phyloP scores from a whole-genome alignment of 2,113 vertebrate genomes.

The Pachycephala philippinensis region DNA sequence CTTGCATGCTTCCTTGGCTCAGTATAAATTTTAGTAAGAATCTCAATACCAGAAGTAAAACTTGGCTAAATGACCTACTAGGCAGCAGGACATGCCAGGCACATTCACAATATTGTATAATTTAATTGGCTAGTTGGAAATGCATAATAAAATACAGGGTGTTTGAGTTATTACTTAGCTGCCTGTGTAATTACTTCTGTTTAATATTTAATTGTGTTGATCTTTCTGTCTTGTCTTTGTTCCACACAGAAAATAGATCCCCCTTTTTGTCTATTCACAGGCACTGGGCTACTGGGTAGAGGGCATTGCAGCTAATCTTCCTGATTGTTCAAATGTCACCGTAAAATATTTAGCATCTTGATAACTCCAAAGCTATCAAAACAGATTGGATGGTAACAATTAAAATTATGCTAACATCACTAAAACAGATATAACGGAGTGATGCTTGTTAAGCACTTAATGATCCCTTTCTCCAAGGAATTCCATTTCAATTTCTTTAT shows the following conservation, averaged over 20 bases:
- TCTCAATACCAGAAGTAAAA: not conserved
- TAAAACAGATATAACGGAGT: slow-evolving; percentile 63
- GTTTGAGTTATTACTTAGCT: slow-evolving; percentile 47
- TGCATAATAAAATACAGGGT: slow-evolving; percentile 3
- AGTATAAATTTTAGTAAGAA: not conserved
- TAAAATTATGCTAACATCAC: slow-evolving; percentile 60
- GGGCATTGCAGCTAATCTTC: slow-evolving; percentile 18
- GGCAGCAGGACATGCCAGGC: not conserved
- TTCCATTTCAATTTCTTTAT: slow-evolving; percentile 64
- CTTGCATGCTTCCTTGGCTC: not conserved
- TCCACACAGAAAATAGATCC: slow-evolving; percentile 13
- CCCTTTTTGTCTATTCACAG: not conserved
- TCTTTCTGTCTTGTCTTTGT: slow-evolving; percentile 61
- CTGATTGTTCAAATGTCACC: slow-evolving; percentile 54
- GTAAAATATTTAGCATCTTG: slow-evolving; percentile 68
- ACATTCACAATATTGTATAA: not conserved
- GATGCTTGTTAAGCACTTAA: slow-evolving; percentile 74
- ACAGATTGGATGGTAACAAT: slow-evolving; percentile 65
- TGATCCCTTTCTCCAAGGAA: slow-evolving; percentile 69
- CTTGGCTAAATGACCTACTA: not conserved
- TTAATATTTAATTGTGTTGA: slow-evolving; percentile 65
- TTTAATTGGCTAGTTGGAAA: slow-evolving; percentile 35
- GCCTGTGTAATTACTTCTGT: slow-evolving; percentile 52
- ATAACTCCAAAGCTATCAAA: slow-evolving; percentile 65
- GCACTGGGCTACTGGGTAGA: slow-evolving; percentile 8